Conservation (phyloP, 23 tunicate species). For the Styela plicata region DNA sequence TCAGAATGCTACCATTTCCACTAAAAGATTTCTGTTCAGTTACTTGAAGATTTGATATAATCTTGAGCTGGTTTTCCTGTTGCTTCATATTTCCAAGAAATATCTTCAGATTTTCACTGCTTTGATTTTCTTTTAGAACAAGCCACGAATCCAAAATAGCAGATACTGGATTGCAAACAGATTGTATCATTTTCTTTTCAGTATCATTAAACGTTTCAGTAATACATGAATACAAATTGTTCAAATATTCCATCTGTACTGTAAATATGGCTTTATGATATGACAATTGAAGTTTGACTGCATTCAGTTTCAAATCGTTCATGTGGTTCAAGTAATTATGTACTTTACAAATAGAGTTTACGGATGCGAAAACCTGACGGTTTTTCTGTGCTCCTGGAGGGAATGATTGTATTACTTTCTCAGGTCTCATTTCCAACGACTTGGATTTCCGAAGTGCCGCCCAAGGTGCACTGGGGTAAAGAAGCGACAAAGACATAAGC, state of each 20-base stretch:
- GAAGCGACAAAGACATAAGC: constrained; percentile 60
- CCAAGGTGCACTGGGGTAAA: constrained; percentile 94
- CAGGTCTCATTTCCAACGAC: constrained; percentile 45
- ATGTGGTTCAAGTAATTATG: constrained; percentile 56
- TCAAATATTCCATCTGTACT: constrained; percentile 38
- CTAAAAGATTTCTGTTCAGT: not conserved
- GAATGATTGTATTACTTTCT: constrained; percentile 21
- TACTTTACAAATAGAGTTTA: constrained; percentile 43
- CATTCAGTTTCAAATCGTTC: constrained; percentile 34
- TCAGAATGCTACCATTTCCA: not conserved
- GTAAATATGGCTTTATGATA: constrained; percentile 13
- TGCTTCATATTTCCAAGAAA: constrained; percentile 1
- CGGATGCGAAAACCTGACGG: constrained; percentile 23
- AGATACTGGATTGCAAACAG: constrained; percentile 37
- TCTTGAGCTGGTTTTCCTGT: constrained; percentile 5
- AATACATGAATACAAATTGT: constrained; percentile 29
- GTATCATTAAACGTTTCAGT: constrained; percentile 40
- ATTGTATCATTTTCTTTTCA: constrained; percentile 23
- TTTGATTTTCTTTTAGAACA: constrained; percentile 36
- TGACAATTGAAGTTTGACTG: constrained; percentile 26
- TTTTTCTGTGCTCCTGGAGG: constrained; percentile 27
- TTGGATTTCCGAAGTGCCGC: constrained; percentile 29
- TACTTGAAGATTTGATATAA: not conserved
- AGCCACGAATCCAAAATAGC: constrained; percentile 54
- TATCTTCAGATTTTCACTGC: constrained; percentile 22